Percentiles rank a stretch among this genome's conserved stretches.
phyloP scores from a whole-genome alignment of 2,797 vertebrate species.

The Masticophis lateralis region DNA sequence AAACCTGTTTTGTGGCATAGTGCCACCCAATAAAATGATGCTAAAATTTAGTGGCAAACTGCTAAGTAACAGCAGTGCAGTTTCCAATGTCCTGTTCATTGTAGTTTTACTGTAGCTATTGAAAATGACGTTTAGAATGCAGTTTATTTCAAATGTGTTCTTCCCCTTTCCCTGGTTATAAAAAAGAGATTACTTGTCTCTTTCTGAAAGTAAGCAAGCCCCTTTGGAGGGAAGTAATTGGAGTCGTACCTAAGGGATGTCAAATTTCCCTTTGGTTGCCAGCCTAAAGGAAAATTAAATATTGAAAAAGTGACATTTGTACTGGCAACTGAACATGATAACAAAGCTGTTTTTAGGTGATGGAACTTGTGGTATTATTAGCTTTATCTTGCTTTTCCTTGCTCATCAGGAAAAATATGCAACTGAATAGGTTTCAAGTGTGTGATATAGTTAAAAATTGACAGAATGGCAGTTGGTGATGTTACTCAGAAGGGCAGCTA shows the following conservation, averaged over 20 bases:
- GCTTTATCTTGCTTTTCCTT: not conserved
- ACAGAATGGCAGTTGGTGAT: not conserved
- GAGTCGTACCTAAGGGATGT: not conserved
- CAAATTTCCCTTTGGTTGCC: not conserved
- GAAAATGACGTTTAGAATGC: not conserved
- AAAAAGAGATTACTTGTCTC: not conserved
- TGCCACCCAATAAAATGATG: not conserved
- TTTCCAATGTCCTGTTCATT: not conserved
- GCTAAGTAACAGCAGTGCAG: not conserved
- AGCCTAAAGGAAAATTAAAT: not conserved
- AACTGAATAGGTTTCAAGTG: not conserved
- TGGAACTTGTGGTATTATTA: not conserved
- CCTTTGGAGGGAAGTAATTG: not conserved
- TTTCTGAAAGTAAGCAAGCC: not conserved
- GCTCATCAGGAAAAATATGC: not conserved
- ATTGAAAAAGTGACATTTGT: not conserved
- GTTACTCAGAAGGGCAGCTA: not conserved
- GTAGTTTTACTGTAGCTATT: not conserved
- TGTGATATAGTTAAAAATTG: not conserved
- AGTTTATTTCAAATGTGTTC: not conserved
- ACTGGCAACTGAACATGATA: not conserved
- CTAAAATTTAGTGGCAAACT: not conserved
- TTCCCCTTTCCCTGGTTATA: not conserved
- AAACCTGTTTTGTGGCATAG: not conserved
- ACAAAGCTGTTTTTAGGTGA: not conserved